These are phyloP conservation scores for Cremastinae sp. DNA, from an alignment of 2,888 invertebrate genomes.

Conservation along the genomic window DNA sequence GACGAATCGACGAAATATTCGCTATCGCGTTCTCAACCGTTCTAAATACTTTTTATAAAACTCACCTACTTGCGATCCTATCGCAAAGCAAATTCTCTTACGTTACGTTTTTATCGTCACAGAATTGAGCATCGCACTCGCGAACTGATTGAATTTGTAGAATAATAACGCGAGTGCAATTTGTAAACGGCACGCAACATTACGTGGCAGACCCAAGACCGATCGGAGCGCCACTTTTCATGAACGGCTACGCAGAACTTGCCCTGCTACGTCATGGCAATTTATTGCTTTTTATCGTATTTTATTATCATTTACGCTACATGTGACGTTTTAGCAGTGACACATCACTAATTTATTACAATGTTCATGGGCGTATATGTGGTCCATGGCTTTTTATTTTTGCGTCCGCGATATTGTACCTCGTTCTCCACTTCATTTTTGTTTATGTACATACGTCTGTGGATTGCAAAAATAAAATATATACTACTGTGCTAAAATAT, in stretches of 20 bases:
- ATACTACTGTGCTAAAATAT: too few species aligned
- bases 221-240: conserved; percentile 67
- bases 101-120: conserved; percentile 68
- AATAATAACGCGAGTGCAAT: conserved; percentile 69
- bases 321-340: too few species aligned
- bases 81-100: conserved; percentile 59
- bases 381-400: too few species aligned
- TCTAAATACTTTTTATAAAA: conserved; percentile 17
- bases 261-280: neutral
- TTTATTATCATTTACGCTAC: too few species aligned
- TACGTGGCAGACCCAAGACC: conserved; percentile 75
- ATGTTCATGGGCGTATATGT: too few species aligned
- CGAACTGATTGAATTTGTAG: conserved; percentile 67
- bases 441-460: too few species aligned
- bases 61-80: conserved; percentile 50
- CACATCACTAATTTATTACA: neutral
- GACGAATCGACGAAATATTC: conserved; percentile 25
- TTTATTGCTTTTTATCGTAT: neutral
- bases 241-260: conserved; percentile 28
- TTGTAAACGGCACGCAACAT: conserved; percentile 77
- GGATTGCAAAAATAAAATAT: too few species aligned
- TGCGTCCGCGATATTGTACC: too few species aligned
- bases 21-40: conserved; percentile 3
- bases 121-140: conserved; percentile 72
- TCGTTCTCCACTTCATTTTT: too few species aligned